Evolutionary conservation across 2,888 invertebrate genomes (phyloP).

Genomic region (Sphinx pinastri): DNA sequence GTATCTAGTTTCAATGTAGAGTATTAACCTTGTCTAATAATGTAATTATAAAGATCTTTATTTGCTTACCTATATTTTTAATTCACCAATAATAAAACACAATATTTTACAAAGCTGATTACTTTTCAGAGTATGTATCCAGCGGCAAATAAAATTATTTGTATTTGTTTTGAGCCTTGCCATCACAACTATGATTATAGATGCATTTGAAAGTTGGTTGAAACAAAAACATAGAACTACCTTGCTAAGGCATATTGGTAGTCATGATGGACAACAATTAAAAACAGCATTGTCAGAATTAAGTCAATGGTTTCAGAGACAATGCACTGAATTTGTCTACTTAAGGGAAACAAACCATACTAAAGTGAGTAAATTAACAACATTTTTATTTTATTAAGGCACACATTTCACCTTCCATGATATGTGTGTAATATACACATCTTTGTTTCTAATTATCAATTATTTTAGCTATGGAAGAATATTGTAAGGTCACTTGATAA

Average conservation of each 20-base stretch:
- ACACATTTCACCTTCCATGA: too few relatives aligned
- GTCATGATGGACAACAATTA: conserved; percentile 55
- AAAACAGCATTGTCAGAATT: conserved; percentile 44
- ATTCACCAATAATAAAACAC: neutral
- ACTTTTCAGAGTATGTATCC: conserved; percentile 60
- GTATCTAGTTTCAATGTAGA: too few relatives aligned
- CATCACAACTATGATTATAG: conserved; percentile 55
- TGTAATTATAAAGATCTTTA: too few relatives aligned
- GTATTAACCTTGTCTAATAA: too few relatives aligned
- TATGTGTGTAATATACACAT: too few relatives aligned
- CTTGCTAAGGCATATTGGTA: conserved; percentile 64
- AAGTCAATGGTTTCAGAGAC: conserved; percentile 53
- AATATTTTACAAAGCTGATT: conserved; percentile 1
- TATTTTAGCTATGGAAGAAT: too few relatives aligned
- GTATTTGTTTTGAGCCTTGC: conserved; percentile 59
- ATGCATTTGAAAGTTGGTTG: conserved; percentile 75
- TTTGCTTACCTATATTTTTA: too few relatives aligned
- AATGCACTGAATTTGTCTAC: conserved; percentile 60
- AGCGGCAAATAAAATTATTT: conserved; percentile 62
- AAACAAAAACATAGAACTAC: conserved; percentile 73
- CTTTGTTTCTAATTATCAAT: too few relatives aligned
- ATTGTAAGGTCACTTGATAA: too few relatives aligned
- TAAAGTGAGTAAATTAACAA: conserved; percentile 56
- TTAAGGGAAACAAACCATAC: conserved; percentile 73
- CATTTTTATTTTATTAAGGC: neutral